Conservation (phyloP, 2,888 invertebrate species). For the Drosophila kanekoi region DNA sequence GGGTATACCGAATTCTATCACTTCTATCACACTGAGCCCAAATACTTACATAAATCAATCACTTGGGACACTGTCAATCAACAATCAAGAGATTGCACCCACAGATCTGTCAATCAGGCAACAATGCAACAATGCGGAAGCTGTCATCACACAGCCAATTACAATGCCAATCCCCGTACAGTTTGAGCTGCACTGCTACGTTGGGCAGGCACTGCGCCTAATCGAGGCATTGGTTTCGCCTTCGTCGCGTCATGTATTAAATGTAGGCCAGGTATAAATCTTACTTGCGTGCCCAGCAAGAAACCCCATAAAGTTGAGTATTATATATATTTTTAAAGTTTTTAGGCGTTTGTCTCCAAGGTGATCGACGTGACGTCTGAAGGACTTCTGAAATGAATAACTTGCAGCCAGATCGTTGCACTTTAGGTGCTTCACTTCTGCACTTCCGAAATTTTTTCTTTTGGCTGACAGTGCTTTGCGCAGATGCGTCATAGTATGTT, state of each 20-base stretch:
- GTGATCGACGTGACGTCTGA: constrained; percentile 43
- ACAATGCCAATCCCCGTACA: constrained; percentile 17
- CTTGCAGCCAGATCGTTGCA: constrained; percentile 12
- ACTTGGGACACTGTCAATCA: constrained; percentile 20
- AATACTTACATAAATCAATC: neutral
- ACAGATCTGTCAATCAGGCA: constrained; percentile 31
- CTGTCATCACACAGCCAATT: constrained; percentile 23
- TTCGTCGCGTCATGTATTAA: constrained; percentile 35
- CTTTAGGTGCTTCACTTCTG: constrained; percentile 16
- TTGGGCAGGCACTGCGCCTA: constrained; percentile 18
- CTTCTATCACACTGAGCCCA: neutral
- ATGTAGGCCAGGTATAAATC: constrained; percentile 71
- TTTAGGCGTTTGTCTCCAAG: constrained; percentile 53
- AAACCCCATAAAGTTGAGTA: constrained; percentile 42
- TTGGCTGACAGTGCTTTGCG: constrained; percentile 1
- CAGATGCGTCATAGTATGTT: constrained; percentile 12
- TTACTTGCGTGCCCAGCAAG: constrained; percentile 25
- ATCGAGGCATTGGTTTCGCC: constrained; percentile 12
- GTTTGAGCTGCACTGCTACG: constrained; percentile 24
- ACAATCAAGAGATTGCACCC: constrained; percentile 35
- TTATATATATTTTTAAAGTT: constrained; percentile 43
- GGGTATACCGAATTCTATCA: neutral
- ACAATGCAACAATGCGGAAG: constrained; percentile 57
- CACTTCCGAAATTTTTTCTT: constrained; percentile 9
- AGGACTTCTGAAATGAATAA: constrained; percentile 14